Evolutionary conservation across 2,113 vertebrate genomes (phyloP).

Genomic region (Proterorhinus semilunaris): DNA sequence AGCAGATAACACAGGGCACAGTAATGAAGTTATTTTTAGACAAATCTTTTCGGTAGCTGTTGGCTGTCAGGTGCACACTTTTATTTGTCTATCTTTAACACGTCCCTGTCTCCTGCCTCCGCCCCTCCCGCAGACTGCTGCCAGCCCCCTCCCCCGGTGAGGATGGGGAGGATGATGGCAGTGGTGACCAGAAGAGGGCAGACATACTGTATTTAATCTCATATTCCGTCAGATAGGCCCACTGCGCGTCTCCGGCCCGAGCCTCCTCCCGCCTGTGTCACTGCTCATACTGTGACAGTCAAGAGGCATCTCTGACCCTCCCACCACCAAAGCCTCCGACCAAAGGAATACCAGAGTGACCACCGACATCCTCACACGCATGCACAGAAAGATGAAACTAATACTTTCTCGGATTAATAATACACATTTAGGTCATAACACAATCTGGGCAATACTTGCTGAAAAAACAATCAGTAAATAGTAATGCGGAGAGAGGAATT

Average conservation of each 20-base stretch:
- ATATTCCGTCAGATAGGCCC: conserved; percentile 51
- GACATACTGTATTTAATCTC: conserved; percentile 81
- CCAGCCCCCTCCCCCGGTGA: conserved; percentile 5
- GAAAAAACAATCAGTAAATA: no score
- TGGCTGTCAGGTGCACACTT: conserved; percentile 11
- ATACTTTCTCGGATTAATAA: not conserved
- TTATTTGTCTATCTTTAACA: not conserved
- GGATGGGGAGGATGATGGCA: conserved; percentile 47
- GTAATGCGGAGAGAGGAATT: not conserved
- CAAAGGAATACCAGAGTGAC: conserved; percentile 6
- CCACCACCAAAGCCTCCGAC: not conserved
- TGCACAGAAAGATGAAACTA: not conserved
- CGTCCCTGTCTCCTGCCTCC: not conserved
- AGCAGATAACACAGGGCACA: conserved; percentile 17
- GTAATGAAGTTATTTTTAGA: conserved; percentile 27
- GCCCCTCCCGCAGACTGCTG: not conserved
- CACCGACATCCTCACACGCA: not conserved
- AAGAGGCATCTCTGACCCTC: conserved; percentile 29
- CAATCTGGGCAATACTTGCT: not conserved
- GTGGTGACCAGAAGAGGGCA: conserved; percentile 86
- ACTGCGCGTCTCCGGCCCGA: conserved; percentile 5
- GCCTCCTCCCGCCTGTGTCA: conserved; percentile 3
- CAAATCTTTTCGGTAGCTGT: not conserved
- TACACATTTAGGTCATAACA: not conserved
- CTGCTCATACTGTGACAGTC: conserved; percentile 24